phyloP scores from a whole-genome alignment of 2,113 vertebrate species.

The Perca fluviatilis region DNA sequence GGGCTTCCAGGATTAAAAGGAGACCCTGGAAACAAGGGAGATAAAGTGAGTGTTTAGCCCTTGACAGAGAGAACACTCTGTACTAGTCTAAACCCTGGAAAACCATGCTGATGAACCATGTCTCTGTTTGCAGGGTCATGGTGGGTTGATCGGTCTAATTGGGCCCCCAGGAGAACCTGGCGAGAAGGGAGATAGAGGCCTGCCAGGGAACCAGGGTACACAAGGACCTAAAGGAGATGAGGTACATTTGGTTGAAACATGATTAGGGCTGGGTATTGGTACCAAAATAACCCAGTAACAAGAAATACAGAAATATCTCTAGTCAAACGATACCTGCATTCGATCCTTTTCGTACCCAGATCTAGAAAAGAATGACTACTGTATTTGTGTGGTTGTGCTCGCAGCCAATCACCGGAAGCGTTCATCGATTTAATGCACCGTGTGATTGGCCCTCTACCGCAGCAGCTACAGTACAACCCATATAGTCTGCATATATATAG shows the following conservation, averaged over 20 bases:
- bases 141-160: slow-evolving; percentile 90
- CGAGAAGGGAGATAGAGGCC: slow-evolving; percentile 93
- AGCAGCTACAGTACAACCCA: no score
- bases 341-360: no score
- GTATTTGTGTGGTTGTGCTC: no score
- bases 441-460: no score
- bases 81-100: slow-evolving; percentile 1
- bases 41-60: slow-evolving; percentile 86
- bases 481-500: no score
- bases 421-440: no score
- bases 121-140: slow-evolving; percentile 87
- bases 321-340: no score
- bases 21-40: slow-evolving; percentile 89
- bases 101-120: slow-evolving; percentile 32
- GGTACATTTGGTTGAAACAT: slow-evolving; percentile 71
- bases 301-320: no score
- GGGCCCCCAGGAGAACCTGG: slow-evolving; percentile 93
- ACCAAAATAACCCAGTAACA: no score
- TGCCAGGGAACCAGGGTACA: slow-evolving; percentile 89
- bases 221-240: slow-evolving; percentile 89
- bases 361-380: no score
- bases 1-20: slow-evolving; percentile 93
- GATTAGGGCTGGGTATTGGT: no score
- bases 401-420: no score
- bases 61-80: not conserved